These are phyloP conservation scores for Pseudopodoces humilis DNA, from an alignment of 2,113 vertebrate species.

Conservation along the genomic window DNA sequence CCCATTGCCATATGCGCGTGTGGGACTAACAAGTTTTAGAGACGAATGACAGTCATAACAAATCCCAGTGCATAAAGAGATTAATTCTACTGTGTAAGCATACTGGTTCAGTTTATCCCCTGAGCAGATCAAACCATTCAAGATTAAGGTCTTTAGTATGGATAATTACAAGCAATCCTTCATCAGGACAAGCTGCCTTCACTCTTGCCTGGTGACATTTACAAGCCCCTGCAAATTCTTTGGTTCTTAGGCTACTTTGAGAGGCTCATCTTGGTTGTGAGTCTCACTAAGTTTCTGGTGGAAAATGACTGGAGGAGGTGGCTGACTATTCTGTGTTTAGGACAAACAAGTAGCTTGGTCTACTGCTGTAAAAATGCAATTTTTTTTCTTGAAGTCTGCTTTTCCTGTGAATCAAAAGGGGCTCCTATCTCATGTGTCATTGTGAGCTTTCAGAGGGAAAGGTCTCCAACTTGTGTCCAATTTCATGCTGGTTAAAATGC, in stretches of 20 bases:
- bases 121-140: constrained; percentile 40
- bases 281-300: not conserved
- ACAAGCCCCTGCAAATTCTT: not conserved
- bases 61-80: not conserved
- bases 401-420: not conserved
- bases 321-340: not conserved
- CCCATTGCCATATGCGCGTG: not conserved
- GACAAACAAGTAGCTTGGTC: not conserved
- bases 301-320: not conserved
- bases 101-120: not conserved
- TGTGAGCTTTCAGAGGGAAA: not conserved
- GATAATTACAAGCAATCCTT: constrained; percentile 27
- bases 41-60: not conserved
- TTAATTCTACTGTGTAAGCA: not conserved
- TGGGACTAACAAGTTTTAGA: not conserved
- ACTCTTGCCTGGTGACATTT: not conserved
- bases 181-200: not conserved
- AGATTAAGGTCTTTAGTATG: constrained; percentile 18
- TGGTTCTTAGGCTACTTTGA: not conserved
- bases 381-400: not conserved
- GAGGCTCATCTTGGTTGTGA: not conserved
- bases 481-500: not conserved
- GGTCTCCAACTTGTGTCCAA: not conserved
- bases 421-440: not conserved
- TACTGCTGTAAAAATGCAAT: not conserved